phyloP scores from a whole-genome alignment of 2,113 vertebrate genomes.

The Nesogale talazaci region DNA sequence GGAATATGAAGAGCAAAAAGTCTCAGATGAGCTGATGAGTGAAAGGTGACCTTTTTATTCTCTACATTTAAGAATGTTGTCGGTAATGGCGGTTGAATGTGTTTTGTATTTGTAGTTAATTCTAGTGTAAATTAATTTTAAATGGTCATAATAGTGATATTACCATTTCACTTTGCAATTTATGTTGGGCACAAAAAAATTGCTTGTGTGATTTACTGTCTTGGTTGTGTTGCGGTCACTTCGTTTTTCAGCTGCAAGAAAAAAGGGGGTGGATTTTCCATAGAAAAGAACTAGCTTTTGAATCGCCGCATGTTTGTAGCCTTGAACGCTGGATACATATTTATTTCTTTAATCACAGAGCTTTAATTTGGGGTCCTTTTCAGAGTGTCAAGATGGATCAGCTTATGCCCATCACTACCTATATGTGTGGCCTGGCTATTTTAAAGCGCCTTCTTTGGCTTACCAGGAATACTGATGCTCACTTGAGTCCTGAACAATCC shows the following conservation, averaged over 20 bases:
- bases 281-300: constrained; percentile 38
- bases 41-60: constrained; percentile 93
- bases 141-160: too few relatives aligned
- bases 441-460: constrained; percentile 79
- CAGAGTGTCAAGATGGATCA: constrained; percentile 83
- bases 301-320: neutral
- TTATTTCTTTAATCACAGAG: constrained; percentile 53
- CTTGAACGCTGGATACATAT: constrained; percentile 2
- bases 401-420: constrained; percentile 78
- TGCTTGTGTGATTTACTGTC: constrained; percentile 62
- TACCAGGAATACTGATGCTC: constrained; percentile 81
- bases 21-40: constrained; percentile 98
- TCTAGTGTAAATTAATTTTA: too few relatives aligned
- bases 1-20: constrained; percentile 97
- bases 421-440: constrained; percentile 58
- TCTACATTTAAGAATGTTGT: constrained; percentile 55
- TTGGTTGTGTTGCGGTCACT: constrained; percentile 66
- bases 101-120: constrained; percentile 31
- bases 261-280: constrained; percentile 54
- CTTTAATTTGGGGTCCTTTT: constrained; percentile 56
- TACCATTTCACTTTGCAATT: constrained; percentile 57
- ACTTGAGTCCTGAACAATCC: constrained; percentile 80
- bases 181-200: constrained; percentile 55
- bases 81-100: neutral
- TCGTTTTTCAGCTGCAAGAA: constrained; percentile 64